Percentiles rank a stretch among this genome's conserved stretches.
Conservation (phyloP, 1,140 invertebrate genomes). For the Neoseiulus cucumeris region DNA sequence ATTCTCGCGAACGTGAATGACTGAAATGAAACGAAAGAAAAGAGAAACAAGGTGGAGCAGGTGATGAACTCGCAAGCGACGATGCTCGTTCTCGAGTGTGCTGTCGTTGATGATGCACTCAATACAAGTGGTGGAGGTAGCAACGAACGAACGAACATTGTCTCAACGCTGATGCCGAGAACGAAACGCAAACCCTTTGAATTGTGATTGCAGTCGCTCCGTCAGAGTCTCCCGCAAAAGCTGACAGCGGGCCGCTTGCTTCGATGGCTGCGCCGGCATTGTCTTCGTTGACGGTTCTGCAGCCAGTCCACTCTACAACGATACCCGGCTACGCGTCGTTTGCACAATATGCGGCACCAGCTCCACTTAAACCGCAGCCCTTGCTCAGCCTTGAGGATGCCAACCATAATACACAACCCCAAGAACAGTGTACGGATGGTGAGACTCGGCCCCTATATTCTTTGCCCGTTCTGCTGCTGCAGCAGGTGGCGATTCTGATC, state of each 20-base stretch:
- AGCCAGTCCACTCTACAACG: slow-evolving; percentile 8
- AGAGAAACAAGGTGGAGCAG: background rate
- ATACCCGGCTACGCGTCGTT: slow-evolving; percentile 6
- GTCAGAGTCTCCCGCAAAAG: slow-evolving; percentile 1
- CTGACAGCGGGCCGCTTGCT: background rate
- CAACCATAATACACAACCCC: slow-evolving; percentile 4
- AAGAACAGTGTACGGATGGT: slow-evolving; percentile 10
- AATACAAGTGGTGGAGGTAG: no score
- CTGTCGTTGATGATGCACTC: no score
- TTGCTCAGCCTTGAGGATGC: slow-evolving; percentile 7
- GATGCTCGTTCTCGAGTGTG: no score
- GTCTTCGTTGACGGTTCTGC: background rate
- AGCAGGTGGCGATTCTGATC: no score
- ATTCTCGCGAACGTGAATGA: background rate
- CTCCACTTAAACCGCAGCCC: slow-evolving; percentile 1
- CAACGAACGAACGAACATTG: no score
- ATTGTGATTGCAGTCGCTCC: slow-evolving; percentile 2
- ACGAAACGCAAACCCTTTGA: no score
- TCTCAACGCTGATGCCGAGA: no score
- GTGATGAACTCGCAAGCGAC: background rate
- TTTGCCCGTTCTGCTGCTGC: no score
- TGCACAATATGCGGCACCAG: slow-evolving; percentile 3
- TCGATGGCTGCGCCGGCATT: background rate
- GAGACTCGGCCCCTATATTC: background rate
- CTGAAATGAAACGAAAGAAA: background rate